Conservation (phyloP, 2,797 vertebrate genomes). For the Oryzias sinensis region DNA sequence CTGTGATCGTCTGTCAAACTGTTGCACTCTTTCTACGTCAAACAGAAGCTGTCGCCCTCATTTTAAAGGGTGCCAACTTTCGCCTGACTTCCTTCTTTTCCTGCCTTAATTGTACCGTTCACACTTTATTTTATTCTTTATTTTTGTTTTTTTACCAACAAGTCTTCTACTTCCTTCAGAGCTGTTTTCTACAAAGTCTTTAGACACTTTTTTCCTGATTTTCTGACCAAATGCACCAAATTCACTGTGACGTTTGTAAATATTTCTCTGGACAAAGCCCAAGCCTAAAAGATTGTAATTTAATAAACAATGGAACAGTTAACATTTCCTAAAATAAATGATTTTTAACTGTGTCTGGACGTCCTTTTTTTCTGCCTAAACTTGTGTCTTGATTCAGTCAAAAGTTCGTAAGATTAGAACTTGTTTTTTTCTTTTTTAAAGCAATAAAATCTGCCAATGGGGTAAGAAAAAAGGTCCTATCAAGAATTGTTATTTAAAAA, state of each 20-base stretch:
- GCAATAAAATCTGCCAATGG: too few relatives aligned
- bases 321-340: conserved; percentile 67
- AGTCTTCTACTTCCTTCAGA: neutral
- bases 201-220: neutral
- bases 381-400: too few relatives aligned
- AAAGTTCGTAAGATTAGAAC: too few relatives aligned
- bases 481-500: too few relatives aligned
- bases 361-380: neutral
- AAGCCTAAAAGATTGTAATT: conserved; percentile 35
- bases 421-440: too few relatives aligned
- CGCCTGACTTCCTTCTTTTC: neutral
- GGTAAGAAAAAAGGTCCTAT: too few relatives aligned
- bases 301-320: conserved; percentile 46
- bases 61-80: neutral
- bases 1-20: conserved; percentile 9
- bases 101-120: conserved; percentile 37
- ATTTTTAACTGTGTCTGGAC: neutral
- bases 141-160: neutral
- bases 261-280: conserved; percentile 36
- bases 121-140: neutral
- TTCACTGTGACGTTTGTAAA: conserved; percentile 74
- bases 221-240: conserved; percentile 49
- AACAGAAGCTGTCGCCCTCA: neutral
- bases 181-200: conserved; percentile 12
- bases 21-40: conserved; percentile 23